Conservation (phyloP, 1,140 invertebrate species). For the Cydia amplana region DNA sequence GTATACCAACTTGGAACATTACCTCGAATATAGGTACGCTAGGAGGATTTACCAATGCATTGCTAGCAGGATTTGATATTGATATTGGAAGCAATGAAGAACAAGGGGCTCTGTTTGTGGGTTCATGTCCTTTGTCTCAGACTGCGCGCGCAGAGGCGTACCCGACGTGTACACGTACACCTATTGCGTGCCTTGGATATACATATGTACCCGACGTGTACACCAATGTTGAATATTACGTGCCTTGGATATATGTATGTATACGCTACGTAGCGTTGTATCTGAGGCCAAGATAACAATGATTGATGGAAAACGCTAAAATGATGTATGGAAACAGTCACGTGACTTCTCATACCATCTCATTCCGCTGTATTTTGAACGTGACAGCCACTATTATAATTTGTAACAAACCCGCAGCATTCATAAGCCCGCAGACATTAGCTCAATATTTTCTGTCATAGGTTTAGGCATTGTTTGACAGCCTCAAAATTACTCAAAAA, state of each 20-base stretch:
- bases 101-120: too few species aligned
- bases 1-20: constrained; percentile 90
- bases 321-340: too few species aligned
- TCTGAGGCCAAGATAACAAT: too few species aligned
- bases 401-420: too few species aligned
- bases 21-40: constrained; percentile 86
- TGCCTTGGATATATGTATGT: constrained; percentile 89
- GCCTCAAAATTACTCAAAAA: too few species aligned
- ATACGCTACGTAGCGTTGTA: constrained; percentile 57
- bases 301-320: too few species aligned
- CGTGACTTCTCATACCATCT: too few species aligned
- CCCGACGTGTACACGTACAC: constrained; percentile 95
- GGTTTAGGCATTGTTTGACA: too few species aligned
- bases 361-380: too few species aligned
- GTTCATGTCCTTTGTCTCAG: constrained; percentile 88
- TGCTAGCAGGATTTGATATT: background rate
- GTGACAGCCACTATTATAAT: too few species aligned
- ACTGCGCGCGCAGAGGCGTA: constrained; percentile 90
- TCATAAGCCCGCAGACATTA: too few species aligned
- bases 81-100: background rate
- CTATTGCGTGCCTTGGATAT: constrained; percentile 93
- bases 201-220: constrained; percentile 89
- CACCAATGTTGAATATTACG: constrained; percentile 89
- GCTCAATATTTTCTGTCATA: too few species aligned
- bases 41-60: background rate